phyloP scores from a whole-genome alignment of 2,797 vertebrate genomes.

The Pachyuromys duprasi region DNA sequence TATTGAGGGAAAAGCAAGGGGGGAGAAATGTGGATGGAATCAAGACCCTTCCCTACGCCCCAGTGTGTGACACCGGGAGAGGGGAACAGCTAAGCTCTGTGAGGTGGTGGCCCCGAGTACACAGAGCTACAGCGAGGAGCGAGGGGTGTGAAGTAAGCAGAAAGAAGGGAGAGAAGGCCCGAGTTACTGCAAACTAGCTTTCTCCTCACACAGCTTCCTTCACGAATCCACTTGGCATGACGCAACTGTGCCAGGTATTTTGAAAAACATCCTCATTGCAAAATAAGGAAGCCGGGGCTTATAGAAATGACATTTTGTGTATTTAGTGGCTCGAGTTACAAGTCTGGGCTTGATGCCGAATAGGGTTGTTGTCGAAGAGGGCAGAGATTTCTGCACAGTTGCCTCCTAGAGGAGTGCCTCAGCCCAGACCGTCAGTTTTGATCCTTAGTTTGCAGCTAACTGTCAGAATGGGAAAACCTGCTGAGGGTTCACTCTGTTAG shows the following conservation, averaged over 20 bases:
- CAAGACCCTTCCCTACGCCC: background rate
- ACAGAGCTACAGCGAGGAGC: too few species aligned
- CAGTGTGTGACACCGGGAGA: too few species aligned
- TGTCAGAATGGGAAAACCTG: background rate
- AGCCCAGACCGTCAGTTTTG: background rate
- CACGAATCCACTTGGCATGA: background rate
- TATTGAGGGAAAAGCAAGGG: background rate
- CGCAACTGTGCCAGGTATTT: background rate
- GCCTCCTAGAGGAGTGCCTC: background rate
- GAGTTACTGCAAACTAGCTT: background rate
- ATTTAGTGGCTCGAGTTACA: background rate
- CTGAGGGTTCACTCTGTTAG: background rate
- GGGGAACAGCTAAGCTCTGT: background rate
- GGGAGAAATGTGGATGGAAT: fast-evolving
- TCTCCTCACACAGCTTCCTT: background rate
- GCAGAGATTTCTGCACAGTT: background rate
- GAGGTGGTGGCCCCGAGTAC: background rate
- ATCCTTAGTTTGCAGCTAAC: background rate
- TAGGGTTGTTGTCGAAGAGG: fast-evolving
- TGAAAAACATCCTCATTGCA: constrained; percentile 70
- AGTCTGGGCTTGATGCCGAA: fast-evolving
- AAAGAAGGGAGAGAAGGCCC: fast-evolving
- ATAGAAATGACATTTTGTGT: constrained; percentile 26
- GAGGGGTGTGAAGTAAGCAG: background rate
- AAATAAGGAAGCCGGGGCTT: constrained; percentile 73